These are phyloP conservation scores for Gryon sp. DNA, from an alignment of 1,140 invertebrate species.

Conservation along the genomic window DNA sequence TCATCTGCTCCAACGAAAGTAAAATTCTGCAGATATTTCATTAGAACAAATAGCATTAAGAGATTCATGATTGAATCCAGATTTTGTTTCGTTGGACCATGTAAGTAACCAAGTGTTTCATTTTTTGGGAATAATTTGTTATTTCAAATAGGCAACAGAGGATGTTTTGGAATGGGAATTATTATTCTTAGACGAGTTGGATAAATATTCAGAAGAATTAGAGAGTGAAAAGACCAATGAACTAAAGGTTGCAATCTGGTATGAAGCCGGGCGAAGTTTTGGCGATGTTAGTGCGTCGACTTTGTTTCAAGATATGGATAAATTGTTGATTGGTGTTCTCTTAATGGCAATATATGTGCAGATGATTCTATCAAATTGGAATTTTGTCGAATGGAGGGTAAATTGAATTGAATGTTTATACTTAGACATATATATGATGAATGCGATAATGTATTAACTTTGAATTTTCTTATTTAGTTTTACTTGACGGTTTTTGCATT, in stretches of 20 bases:
- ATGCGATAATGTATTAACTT: constrained; percentile 12
- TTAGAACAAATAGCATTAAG: too few species aligned
- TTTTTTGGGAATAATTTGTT: not conserved
- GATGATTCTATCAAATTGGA: constrained; percentile 86
- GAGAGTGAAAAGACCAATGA: constrained; percentile 31
- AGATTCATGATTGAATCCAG: too few species aligned
- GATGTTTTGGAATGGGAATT: constrained; percentile 84
- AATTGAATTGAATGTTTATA: constrained; percentile 16
- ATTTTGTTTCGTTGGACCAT: constrained; percentile 27
- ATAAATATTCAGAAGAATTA: constrained; percentile 67
- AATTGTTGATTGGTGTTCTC: constrained; percentile 84
- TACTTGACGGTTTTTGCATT: constrained; percentile 81
- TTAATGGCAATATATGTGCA: constrained; percentile 88
- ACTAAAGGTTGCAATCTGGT: constrained; percentile 79
- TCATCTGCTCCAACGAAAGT: constrained; percentile 5
- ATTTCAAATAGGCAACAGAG: constrained; percentile 79
- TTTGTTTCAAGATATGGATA: constrained; percentile 87
- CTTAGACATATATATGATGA: constrained; percentile 1
- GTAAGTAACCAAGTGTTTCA: not conserved
- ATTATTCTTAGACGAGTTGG: constrained; percentile 81
- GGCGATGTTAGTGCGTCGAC: constrained; percentile 84
- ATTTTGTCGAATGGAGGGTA: constrained; percentile 87
- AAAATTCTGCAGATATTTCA: too few species aligned
- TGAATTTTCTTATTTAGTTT: constrained; percentile 64
- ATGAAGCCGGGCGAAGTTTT: constrained; percentile 85